Percentiles rank a stretch among this genome's conserved stretches.
Evolutionary conservation across 2,888 invertebrate genomes (phyloP).

Genomic region (Erynnis tages): DNA sequence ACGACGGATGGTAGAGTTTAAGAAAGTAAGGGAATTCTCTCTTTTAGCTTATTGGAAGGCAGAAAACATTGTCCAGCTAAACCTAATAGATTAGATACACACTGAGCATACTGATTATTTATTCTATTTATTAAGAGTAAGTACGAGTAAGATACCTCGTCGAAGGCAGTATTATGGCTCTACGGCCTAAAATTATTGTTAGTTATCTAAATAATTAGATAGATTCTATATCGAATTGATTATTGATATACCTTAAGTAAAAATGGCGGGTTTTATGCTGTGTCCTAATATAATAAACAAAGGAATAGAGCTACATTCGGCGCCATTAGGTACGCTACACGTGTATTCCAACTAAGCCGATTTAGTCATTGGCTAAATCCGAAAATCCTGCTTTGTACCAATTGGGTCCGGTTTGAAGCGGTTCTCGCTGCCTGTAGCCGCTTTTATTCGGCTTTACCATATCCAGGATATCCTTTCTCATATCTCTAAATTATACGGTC

Average conservation of each 20-base stretch:
- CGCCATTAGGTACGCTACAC: conserved; percentile 19
- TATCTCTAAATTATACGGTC: conserved; percentile 5
- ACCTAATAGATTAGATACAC: too few species aligned
- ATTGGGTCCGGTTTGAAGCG: conserved; percentile 18
- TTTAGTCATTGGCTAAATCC: conserved; percentile 32
- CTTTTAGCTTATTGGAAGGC: background rate
- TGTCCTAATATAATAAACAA: too few species aligned
- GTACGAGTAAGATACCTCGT: too few species aligned
- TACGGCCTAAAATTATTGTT: too few species aligned
- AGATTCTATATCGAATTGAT: too few species aligned
- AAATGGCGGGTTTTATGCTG: too few species aligned
- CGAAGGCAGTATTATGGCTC: too few species aligned
- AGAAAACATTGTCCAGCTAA: background rate
- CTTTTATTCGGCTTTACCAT: conserved; percentile 44
- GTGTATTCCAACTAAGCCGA: conserved; percentile 22
- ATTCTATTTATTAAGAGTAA: too few species aligned
- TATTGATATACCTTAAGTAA: too few species aligned
- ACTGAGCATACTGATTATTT: too few species aligned
- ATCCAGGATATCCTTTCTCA: conserved; percentile 28
- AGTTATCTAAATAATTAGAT: too few species aligned
- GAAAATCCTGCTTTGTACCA: conserved; percentile 30
- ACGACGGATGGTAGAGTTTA: background rate
- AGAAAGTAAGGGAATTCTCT: background rate
- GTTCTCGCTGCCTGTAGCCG: conserved; percentile 30
- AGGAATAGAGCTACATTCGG: too few species aligned